Conservation (phyloP, 2,797 vertebrate genomes). For the Myripristis murdjan region DNA sequence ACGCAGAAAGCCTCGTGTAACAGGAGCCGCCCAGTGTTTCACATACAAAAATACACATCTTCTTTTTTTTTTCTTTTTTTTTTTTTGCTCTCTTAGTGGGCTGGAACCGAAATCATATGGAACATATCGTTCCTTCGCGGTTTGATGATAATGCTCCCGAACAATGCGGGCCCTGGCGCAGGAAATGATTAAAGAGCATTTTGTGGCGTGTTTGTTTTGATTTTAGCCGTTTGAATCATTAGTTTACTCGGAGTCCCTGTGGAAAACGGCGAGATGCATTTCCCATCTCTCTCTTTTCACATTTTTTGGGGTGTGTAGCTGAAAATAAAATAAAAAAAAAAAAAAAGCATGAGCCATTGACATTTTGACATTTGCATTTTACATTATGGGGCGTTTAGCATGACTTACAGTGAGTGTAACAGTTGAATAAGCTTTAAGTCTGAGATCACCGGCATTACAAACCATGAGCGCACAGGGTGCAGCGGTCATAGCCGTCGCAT, state of each 20-base stretch:
- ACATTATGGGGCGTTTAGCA: constrained; percentile 10
- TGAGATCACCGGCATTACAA: neutral
- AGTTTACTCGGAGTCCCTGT: constrained; percentile 12
- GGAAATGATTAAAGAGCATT: constrained; percentile 50
- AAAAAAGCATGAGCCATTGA: constrained; percentile 25
- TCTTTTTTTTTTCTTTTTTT: no score
- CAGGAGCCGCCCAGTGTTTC: constrained; percentile 21
- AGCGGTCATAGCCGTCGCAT: neutral
- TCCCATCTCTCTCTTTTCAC: constrained; percentile 19
- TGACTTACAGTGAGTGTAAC: constrained; percentile 1
- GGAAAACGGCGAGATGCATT: constrained; percentile 29
- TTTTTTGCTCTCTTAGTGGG: constrained; percentile 18
- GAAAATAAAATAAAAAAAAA: no score
- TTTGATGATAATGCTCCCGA: constrained; percentile 51
- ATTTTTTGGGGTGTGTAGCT: neutral
- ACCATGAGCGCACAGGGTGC: neutral
- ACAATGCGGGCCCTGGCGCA: constrained; percentile 39
- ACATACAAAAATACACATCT: constrained; percentile 39
- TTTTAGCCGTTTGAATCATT: constrained; percentile 45
- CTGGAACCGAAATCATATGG: constrained; percentile 50
- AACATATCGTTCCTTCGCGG: constrained; percentile 28
- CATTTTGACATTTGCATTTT: constrained; percentile 19
- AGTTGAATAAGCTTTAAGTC: neutral
- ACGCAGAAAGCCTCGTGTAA: constrained; percentile 36
- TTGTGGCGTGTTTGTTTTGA: constrained; percentile 51